Conservation (phyloP, 2,113 vertebrate genomes). For the Ceyx melanurus region DNA sequence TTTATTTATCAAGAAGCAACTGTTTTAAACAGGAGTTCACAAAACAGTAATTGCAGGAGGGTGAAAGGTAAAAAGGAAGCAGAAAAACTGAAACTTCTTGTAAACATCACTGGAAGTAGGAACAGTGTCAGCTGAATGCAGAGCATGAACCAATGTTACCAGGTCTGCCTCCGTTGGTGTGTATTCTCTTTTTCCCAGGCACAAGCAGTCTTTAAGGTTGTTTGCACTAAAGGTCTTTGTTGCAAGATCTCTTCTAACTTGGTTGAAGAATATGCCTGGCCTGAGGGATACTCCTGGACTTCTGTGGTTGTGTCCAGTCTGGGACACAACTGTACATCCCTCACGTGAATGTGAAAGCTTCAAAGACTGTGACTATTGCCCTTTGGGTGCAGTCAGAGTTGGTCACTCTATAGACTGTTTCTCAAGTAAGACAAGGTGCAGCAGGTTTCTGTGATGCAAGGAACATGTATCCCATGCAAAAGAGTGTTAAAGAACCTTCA, state of each 20-base stretch:
- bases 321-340: not conserved
- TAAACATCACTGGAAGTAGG: not conserved
- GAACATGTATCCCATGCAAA: not conserved
- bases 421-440: not conserved
- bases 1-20: not conserved
- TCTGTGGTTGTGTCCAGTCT: not conserved
- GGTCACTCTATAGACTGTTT: not conserved
- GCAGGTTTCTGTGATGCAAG: not conserved
- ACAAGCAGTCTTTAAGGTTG: not conserved
- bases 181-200: not conserved
- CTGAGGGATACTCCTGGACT: not conserved
- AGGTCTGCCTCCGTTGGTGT: not conserved
- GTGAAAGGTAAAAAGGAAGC: not conserved
- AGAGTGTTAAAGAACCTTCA: not conserved
- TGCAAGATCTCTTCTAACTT: not conserved
- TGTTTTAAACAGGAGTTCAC: not conserved
- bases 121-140: not conserved
- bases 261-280: not conserved
- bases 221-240: not conserved
- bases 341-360: not conserved
- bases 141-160: accelerated
- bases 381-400: not conserved
- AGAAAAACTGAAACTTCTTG: not conserved
- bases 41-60: not conserved
- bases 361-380: not conserved